These are phyloP conservation scores for Gortyna flavago DNA, from an alignment of 2,888 invertebrate species.

Conservation along the genomic window DNA sequence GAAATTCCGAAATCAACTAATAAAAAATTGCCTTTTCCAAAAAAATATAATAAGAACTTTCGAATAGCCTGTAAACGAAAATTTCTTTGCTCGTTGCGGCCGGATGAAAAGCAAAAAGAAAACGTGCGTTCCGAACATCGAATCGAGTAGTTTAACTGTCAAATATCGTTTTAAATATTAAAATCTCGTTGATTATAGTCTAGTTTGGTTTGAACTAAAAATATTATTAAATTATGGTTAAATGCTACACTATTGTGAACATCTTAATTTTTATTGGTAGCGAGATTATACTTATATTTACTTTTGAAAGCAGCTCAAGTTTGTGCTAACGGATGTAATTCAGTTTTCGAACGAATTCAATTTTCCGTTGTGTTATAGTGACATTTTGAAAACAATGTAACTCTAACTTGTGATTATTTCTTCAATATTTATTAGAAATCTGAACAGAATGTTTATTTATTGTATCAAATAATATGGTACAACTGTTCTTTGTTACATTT, in stretches of 20 bases:
- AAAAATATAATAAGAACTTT: background rate
- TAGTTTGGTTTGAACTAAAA: background rate
- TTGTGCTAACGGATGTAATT: background rate
- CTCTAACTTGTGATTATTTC: constrained; percentile 55
- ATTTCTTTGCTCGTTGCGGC: background rate
- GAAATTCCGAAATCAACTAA: background rate
- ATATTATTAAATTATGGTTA: background rate
- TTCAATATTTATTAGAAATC: constrained; percentile 25
- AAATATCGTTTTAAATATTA: background rate
- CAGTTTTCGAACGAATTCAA: constrained; percentile 60
- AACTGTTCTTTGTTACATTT: constrained; percentile 27
- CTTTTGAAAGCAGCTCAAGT: background rate
- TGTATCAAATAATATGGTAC: constrained; percentile 35
- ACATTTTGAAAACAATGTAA: constrained; percentile 76
- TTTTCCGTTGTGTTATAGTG: constrained; percentile 76
- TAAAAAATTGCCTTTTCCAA: background rate
- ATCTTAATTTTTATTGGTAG: background rate
- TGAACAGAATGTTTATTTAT: constrained; percentile 47
- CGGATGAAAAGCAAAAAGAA: background rate
- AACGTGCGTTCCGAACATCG: background rate
- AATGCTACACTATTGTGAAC: accelerated
- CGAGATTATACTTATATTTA: too few species aligned
- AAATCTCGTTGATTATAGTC: too few species aligned
- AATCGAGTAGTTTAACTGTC: too few species aligned
- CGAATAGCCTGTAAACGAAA: background rate